A percentile compares a stretch with the other conserved stretches of the same genome.
These are phyloP conservation scores for Crenuchus spilurus DNA, from an alignment of 2,797 vertebrate genomes.

Conservation along the genomic window DNA sequence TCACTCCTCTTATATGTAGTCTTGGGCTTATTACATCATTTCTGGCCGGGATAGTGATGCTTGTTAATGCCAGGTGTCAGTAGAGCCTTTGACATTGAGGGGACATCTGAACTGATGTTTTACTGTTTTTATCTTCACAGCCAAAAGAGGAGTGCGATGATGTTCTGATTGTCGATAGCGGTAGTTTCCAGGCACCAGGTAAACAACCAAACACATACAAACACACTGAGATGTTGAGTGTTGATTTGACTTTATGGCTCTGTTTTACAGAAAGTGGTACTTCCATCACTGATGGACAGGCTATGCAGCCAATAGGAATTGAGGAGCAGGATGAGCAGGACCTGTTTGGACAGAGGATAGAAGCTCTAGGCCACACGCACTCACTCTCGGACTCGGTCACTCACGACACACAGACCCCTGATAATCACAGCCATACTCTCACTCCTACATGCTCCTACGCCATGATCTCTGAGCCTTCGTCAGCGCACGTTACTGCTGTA, in stretches of 20 bases:
- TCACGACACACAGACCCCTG: not conserved
- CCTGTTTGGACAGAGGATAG: slow-evolving; percentile 3
- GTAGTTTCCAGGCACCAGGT: not conserved
- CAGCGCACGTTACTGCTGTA: not conserved
- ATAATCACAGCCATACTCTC: slow-evolving; percentile 12
- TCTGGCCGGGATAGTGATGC: too few species aligned
- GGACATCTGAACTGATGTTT: not conserved
- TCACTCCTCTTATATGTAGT: too few species aligned
- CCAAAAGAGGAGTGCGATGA: slow-evolving; percentile 28
- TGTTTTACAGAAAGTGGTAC: not conserved
- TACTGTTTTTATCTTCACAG: slow-evolving; percentile 3
- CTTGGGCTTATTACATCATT: too few species aligned
- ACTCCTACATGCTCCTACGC: slow-evolving; percentile 5
- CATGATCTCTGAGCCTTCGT: not conserved
- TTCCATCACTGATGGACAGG: not conserved
- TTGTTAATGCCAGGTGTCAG: too few species aligned
- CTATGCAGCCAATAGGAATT: not conserved
- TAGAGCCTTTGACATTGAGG: too few species aligned
- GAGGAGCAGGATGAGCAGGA: slow-evolving; percentile 7
- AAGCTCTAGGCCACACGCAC: not conserved
- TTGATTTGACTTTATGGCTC: not conserved
- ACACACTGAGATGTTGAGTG: not conserved
- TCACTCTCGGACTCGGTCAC: not conserved
- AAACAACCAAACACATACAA: not conserved
- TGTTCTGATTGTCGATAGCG: slow-evolving; percentile 10